Evolutionary conservation across 2,888 invertebrate genomes (phyloP), one percentile per base, ranked within the genome.

Genomic region (Luperina testacea): DNA sequence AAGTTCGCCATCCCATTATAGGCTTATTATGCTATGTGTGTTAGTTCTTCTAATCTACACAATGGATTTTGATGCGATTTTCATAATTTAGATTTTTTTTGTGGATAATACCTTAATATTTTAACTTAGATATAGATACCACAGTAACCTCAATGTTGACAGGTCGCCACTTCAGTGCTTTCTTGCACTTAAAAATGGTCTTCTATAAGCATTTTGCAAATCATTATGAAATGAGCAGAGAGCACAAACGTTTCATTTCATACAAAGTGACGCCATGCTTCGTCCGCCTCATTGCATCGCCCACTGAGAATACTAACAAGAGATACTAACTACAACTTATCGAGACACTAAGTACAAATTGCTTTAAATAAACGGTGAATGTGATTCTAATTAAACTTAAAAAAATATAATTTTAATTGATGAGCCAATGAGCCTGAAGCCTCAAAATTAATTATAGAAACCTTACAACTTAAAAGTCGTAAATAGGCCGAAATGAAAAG

Each of bases 371-470:
- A 42, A 68, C 11, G 64, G 48, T 3, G 8, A 68, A 72, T 68
- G n/a, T 61, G 32, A 74, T 72, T 72, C 24, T 78, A 74, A 74
- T 74, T 69, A 68, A 78, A 82, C 68, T 53, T 71, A 59, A 15
- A 53, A 61, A 38, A 61, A 65, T 65, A 71, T 32, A 42, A 61
- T 64, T 61, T 27, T 57, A 71, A 78, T 71, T 78, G 75, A 75
- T 63, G 69, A 71, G 45, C 42, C 65, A 71, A 74, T 73, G 72
- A 77, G 67, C 38, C 42, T 68, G 64, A 70, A 78, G 32, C 65
- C 59, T 27, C 67, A 32, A 70, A 76, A 77, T 87, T 78, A 77
- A 83, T 82, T 76, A 75, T 51, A 61, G 51, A 61, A 65, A 76
- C 51, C 65, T 59, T 64, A 61, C 77, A 77, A 68, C 67, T 78